Percentiles rank a stretch among this genome's conserved stretches.
These are phyloP conservation scores for Galerucella pusilla DNA, from an alignment of 2,888 invertebrate genomes.

Conservation along the genomic window DNA sequence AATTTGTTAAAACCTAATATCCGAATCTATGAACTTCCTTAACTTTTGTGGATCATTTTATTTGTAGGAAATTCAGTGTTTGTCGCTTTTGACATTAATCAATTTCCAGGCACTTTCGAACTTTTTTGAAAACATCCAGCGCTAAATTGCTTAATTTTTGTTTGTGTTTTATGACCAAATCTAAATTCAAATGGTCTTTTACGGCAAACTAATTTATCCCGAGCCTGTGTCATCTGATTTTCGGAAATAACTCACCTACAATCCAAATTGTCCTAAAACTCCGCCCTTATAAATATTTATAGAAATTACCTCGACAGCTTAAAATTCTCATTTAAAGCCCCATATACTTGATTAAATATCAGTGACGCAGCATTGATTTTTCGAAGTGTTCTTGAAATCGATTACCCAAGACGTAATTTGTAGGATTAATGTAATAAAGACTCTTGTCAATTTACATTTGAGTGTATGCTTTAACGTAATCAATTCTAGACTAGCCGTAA, in stretches of 20 bases:
- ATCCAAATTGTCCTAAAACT: not conserved
- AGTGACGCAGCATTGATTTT: conserved; percentile 19
- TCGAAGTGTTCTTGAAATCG: conserved; percentile 5
- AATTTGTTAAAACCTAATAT: no score
- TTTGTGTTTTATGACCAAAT: no score
- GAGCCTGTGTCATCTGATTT: not conserved
- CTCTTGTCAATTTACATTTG: not conserved
- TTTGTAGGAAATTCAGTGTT: no score
- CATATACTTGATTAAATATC: conserved; percentile 25
- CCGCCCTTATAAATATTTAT: conserved; percentile 17
- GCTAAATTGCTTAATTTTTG: no score
- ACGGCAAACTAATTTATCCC: no score
- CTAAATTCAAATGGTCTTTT: no score
- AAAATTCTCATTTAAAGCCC: conserved; percentile 16
- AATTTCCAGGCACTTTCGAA: no score
- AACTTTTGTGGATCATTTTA: no score
- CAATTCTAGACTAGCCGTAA: not conserved
- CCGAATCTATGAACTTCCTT: no score
- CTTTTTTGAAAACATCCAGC: no score
- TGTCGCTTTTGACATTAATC: no score
- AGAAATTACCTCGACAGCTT: conserved; percentile 14
- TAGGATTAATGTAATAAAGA: not conserved
- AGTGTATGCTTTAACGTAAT: not conserved
- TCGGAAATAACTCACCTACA: not conserved
- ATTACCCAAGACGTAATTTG: conserved; percentile 20